These are phyloP conservation scores for Ochlodes sylvanus DNA, from an alignment of 2,888 invertebrate genomes.

Conservation along the genomic window DNA sequence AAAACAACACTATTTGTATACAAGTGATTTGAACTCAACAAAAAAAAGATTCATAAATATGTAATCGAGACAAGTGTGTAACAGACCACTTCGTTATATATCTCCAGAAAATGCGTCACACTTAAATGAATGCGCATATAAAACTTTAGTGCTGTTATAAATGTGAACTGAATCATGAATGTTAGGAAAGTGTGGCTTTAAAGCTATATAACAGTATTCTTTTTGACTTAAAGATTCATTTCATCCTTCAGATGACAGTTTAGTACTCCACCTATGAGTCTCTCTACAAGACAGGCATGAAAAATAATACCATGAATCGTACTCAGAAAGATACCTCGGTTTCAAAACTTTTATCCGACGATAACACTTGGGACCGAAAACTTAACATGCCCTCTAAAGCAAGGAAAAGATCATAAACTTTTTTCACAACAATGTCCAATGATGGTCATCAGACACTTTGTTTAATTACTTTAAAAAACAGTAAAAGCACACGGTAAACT, in stretches of 20 bases:
- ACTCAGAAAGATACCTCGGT: too few relatives aligned
- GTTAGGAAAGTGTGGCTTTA: conserved; percentile 42
- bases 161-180: conserved; percentile 64
- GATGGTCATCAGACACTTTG: too few relatives aligned
- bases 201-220: conserved; percentile 11
- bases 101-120: conserved; percentile 57
- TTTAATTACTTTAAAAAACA: too few relatives aligned
- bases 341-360: too few relatives aligned
- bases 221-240: background rate
- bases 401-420: too few relatives aligned
- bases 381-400: too few relatives aligned
- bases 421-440: too few relatives aligned
- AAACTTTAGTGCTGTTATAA: conserved; percentile 66
- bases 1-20: conserved; percentile 27
- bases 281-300: too few relatives aligned
- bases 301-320: too few relatives aligned
- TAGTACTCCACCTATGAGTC: too few relatives aligned
- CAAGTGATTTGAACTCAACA: conserved; percentile 11
- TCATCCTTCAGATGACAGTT: background rate
- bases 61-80: conserved; percentile 33
- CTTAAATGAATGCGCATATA: conserved; percentile 71
- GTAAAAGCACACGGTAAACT: too few relatives aligned
- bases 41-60: conserved; percentile 22
- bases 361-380: too few relatives aligned
- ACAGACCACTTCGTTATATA: conserved; percentile 27